A percentile compares a stretch with the other conserved stretches of the same genome.
phyloP scores from a whole-genome alignment of 2,113 vertebrate genomes.

The Lycaon pictus region DNA sequence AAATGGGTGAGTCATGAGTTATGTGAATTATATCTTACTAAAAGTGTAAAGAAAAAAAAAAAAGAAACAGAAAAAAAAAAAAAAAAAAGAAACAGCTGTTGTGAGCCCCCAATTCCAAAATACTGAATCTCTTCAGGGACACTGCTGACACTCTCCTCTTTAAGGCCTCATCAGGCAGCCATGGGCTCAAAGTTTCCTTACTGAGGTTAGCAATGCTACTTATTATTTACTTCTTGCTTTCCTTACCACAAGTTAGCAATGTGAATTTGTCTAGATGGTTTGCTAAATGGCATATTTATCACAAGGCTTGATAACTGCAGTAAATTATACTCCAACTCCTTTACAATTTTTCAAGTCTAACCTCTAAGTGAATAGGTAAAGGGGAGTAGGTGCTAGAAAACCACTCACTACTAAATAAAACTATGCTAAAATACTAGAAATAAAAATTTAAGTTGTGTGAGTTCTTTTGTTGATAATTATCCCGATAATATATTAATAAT shows the following conservation, averaged over 20 bases:
- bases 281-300: slow-evolving; percentile 17
- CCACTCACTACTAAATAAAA: neutral
- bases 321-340: neutral
- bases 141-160: neutral
- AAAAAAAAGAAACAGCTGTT: neutral
- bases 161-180: neutral
- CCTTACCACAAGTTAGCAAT: slow-evolving; percentile 50
- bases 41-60: neutral
- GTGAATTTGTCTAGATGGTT: neutral
- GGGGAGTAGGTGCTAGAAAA: neutral
- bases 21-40: neutral
- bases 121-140: neutral
- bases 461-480: slow-evolving; percentile 49
- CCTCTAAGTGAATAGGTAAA: neutral
- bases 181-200: neutral
- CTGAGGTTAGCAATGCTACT: slow-evolving; percentile 5
- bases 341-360: slow-evolving; percentile 41
- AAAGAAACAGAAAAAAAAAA: no score
- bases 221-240: neutral
- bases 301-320: neutral
- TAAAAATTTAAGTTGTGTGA: neutral
- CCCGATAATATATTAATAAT: slow-evolving; percentile 22
- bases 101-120: slow-evolving; percentile 7
- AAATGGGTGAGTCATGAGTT: neutral
- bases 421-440: slow-evolving; percentile 19